Base-by-base conservation (phyloP, 2,113 vertebrate genomes). In the Leucosticte australis region DNA sequence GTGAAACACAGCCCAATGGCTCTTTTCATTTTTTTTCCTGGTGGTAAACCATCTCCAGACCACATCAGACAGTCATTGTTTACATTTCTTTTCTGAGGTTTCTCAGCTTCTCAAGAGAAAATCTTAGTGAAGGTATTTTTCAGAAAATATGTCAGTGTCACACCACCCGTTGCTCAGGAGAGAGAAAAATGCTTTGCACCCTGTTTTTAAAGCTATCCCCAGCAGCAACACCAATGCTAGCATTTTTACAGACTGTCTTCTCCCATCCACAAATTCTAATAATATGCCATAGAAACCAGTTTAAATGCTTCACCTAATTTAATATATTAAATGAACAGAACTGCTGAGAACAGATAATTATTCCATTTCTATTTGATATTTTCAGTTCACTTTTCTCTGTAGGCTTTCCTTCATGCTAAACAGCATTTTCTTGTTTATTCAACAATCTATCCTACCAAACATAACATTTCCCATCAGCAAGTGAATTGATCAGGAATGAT, bases 91-190 rank as follows among this genome's bases (percentile, higher is more conserved):
- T 30, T 53, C 6, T 53, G 52, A 53, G 52, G 28, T 4, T 30
- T 5, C 50, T 53, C 50, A 30, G 50, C 8, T 53, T 53, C 28
- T 53, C 28, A 30, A 5, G 27, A 30, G 28, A 18, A 53, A 18
- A 53, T 30, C 16, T 4, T 53, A 53, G 6, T 1, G 2, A 53
- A 53, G 16, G 10, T 18, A 53, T 30, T 53, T 53, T 53, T 53
- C 52, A 53, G 52, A 11, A 30, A 53, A 53, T 53, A 30, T 11
- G 52, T 30, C 16, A 30, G 16, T 30, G 28, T 30, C 52, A 53
- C 68, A 60, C 16, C 81, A 91, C 59, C 37, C 67, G 23, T 74
- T 94, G 94, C 90, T 96, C 94, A 90, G 50, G 82, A 92, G 82
- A 80, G 59, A 94, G 56, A 92, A 89, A 81, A 52, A 65, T 67